Evolutionary conservation across 2,113 vertebrate species (phyloP), one percentile per base, ranked within the genome.

Genomic region (Phrynosoma platyrhinos): DNA sequence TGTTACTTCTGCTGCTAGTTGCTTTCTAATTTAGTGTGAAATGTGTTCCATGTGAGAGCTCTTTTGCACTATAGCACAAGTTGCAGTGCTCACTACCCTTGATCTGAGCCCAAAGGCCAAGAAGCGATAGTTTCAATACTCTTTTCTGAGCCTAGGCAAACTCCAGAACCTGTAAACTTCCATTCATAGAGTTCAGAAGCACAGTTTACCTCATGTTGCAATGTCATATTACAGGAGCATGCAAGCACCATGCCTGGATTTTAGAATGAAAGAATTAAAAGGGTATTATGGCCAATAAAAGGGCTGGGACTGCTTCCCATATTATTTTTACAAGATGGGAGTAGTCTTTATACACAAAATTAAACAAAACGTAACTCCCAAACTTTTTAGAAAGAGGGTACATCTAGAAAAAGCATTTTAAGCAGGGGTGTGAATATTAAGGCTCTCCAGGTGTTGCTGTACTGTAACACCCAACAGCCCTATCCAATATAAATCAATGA

Each of bases 1-100:
- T 21, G 53, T 53, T 47, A 72, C 3, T 80, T 84, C 53, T 93
- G 90, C 20, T 89, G 90, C 79, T n/a, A 79, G 69, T 90, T 81
- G 7, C 66, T 2, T 69, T 87, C 53, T 85, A 23, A 47, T 83
- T 72, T 77, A 1, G 62, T 77, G 40, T 32, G 47, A 47, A 6
- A 64, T 25, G n/a, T 9, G 0, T 36, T 52, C 13, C 14, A 0
- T 13, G 4, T 16, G 10, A 25, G 53, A 58, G 20, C 9, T 55
- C 66, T 4, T 47, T 62, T 62, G 72, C 12, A 25, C 52, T 58
- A 21, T 18, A 66, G 86, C 36, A 14, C 9, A 2, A 32, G 20
- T 58, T 40, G 71, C 7, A 47, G 4, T 8, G 36, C n/a, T 14
- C 53, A 55, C 53, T 14, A 9, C 14, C 32, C 12, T 40, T 20